Conservation (phyloP, 2,888 invertebrate genomes). For the Rosalia funebris region DNA sequence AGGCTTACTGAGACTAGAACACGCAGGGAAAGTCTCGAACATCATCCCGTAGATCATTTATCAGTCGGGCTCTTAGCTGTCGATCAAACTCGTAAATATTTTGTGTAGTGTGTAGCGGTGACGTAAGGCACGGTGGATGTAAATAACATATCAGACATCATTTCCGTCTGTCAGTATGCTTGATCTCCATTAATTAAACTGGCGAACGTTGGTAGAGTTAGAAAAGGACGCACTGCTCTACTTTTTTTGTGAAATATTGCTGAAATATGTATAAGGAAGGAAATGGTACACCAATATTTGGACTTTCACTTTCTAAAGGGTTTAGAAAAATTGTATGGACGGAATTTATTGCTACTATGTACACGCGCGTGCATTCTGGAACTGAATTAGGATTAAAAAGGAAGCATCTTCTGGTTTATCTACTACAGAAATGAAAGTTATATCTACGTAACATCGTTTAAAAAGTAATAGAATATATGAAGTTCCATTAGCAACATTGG, state of each 20-base stretch:
- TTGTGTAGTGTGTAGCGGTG: constrained; percentile 1
- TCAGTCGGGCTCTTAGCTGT: too few relatives aligned
- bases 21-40: constrained; percentile 13
- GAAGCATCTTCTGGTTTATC: too few relatives aligned
- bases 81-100: constrained; percentile 24
- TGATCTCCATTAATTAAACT: not conserved
- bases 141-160: not conserved
- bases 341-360: not conserved
- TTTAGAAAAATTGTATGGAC: not conserved
- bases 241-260: not conserved
- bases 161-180: not conserved
- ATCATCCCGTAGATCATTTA: too few relatives aligned
- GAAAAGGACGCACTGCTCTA: too few relatives aligned
- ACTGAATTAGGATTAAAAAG: too few relatives aligned
- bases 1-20: constrained; percentile 14
- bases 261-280: not conserved
- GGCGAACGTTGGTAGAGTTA: not conserved
- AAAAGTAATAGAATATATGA: too few relatives aligned
- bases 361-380: too few relatives aligned
- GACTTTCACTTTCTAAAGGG: not conserved
- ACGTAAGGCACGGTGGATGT: not conserved
- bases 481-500: too few relatives aligned
- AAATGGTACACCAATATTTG: not conserved
- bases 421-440: too few relatives aligned
- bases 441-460: too few relatives aligned